These are phyloP conservation scores for Ornithorhynchus anatinus DNA, from an alignment of 2,113 vertebrate genomes.

Conservation along the genomic window DNA sequence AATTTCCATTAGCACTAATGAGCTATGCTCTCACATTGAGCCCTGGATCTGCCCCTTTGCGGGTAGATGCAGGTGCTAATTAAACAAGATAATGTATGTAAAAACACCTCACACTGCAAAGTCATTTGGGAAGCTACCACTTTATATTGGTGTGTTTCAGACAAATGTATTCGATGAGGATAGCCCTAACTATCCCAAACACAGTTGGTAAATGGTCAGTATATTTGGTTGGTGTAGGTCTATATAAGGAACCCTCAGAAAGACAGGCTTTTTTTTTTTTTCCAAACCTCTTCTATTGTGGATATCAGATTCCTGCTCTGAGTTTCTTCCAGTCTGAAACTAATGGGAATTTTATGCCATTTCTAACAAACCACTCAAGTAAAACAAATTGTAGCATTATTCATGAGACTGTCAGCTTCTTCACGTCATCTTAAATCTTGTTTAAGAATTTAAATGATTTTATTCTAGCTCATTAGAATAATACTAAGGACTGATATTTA, in stretches of 20 bases:
- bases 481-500: background rate
- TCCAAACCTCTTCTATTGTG: background rate
- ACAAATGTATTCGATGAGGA: background rate
- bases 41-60: background rate
- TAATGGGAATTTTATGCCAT: background rate
- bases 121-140: background rate
- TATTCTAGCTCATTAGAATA: background rate
- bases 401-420: background rate
- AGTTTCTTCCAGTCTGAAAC: background rate
- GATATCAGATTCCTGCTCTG: background rate
- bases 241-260: rapidly evolving
- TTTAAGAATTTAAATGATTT: slow-evolving; percentile 2
- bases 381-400: background rate
- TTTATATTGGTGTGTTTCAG: background rate
- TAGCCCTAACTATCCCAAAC: rapidly evolving
- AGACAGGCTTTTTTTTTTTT: rapidly evolving
- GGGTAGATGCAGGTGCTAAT: background rate
- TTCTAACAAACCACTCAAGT: slow-evolving; percentile 18
- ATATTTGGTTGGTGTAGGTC: background rate
- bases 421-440: background rate
- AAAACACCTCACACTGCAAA: background rate
- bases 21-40: background rate
- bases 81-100: background rate
- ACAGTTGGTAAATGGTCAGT: background rate
- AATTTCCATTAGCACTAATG: background rate